A percentile compares a stretch with the other conserved stretches of the same genome.
phyloP scores from a whole-genome alignment of 2,888 invertebrate genomes.

The Ophioninae sp. region DNA sequence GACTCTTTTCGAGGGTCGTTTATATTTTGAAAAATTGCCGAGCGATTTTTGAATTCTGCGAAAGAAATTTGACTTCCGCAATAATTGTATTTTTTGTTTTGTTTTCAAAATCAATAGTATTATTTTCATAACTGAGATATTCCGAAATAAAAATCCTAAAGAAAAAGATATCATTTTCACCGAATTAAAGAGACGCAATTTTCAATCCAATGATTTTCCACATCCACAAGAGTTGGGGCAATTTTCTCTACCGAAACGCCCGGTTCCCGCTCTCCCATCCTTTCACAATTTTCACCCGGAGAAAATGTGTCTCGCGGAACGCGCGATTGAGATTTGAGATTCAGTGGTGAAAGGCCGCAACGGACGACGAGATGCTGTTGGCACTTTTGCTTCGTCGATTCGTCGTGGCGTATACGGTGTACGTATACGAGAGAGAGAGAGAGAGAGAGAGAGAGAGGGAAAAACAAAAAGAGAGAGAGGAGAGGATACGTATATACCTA shows the following conservation, averaged over 20 bases:
- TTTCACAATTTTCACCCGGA: conserved; percentile 57
- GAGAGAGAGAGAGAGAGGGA: no score
- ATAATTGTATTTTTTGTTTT: no score
- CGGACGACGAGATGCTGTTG: conserved; percentile 52
- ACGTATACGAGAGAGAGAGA: background rate
- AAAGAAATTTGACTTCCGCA: no score
- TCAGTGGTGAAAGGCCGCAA: conserved; percentile 54
- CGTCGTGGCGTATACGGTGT: conserved; percentile 24
- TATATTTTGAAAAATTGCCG: no score
- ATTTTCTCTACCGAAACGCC: conserved; percentile 54
- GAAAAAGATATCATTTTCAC: no score
- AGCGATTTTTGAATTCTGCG: no score
- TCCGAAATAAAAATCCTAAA: no score
- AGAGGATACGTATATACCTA: conserved; percentile 10
- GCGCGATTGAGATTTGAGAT: conserved; percentile 51
- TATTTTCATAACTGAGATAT: no score
- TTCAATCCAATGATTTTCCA: conserved; percentile 38
- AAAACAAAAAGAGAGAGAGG: no score
- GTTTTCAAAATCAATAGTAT: no score
- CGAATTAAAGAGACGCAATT: background rate
- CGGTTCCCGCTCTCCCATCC: conserved; percentile 39
- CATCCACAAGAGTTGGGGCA: conserved; percentile 19
- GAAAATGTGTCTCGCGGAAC: conserved; percentile 44
- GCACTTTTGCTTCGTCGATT: conserved; percentile 51
- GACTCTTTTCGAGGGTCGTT: no score